These are phyloP conservation scores for Zaprionus nigranus DNA, from an alignment of 1,140 invertebrate species.

Conservation along the genomic window DNA sequence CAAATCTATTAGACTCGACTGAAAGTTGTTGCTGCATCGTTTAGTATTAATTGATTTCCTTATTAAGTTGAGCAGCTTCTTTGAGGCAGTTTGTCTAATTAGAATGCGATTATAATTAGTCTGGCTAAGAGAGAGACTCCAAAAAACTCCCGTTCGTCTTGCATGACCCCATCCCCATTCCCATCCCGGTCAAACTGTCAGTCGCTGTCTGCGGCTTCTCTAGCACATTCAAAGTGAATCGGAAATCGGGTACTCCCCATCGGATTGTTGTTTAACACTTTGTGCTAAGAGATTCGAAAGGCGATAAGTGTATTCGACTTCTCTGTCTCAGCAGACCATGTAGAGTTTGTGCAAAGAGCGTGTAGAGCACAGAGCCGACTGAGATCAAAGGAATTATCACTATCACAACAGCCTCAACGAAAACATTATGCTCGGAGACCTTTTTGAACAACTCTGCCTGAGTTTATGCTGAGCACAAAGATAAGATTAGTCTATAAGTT, in stretches of 20 bases:
- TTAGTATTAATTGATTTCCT: conserved; percentile 83
- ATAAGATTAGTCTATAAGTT: background rate
- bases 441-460: background rate
- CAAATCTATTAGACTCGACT: conserved; percentile 73
- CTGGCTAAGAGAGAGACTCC: conserved; percentile 34
- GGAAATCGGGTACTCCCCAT: conserved; percentile 34
- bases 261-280: conserved; percentile 50
- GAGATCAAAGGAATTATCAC: conserved; percentile 37
- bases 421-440: background rate
- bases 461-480: background rate
- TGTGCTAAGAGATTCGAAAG: conserved; percentile 51
- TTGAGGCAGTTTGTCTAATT: conserved; percentile 76
- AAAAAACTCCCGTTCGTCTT: conserved; percentile 1
- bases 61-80: conserved; percentile 64
- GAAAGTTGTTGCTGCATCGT: conserved; percentile 65
- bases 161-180: no score
- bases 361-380: conserved; percentile 17
- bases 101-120: conserved; percentile 80
- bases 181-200: background rate
- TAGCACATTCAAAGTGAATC: conserved; percentile 41
- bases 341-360: conserved; percentile 1
- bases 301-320: conserved; percentile 45
- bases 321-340: conserved; percentile 13
- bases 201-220: conserved; percentile 37
- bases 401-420: conserved; percentile 1